Conservation (phyloP, 2,797 vertebrate species). For the Myotis planiceps region DNA sequence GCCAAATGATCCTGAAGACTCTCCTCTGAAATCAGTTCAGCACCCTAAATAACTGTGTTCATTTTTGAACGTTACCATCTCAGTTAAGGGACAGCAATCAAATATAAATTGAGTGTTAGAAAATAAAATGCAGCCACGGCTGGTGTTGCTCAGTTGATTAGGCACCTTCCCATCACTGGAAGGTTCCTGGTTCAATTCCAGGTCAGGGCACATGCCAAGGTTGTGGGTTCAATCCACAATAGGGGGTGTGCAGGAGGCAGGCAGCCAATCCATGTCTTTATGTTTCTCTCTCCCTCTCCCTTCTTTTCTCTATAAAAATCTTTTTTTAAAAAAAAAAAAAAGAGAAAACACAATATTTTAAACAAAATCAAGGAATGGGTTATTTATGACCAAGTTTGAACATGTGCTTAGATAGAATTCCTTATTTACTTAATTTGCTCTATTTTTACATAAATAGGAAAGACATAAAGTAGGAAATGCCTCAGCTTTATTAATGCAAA, state of each 20-base stretch:
- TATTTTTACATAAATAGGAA: background rate
- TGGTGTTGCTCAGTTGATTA: background rate
- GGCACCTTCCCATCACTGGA: background rate
- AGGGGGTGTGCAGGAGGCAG: background rate
- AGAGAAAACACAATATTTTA: background rate
- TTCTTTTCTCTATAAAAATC: background rate
- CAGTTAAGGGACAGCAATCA: background rate
- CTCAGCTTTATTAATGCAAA: conserved; percentile 81
- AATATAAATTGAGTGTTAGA: background rate
- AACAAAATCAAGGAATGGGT: conserved; percentile 5
- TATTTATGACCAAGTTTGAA: conserved; percentile 16
- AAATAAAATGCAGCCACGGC: background rate
- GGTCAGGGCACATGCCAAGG: background rate
- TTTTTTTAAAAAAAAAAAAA: background rate
- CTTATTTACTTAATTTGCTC: background rate
- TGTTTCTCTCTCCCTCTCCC: background rate
- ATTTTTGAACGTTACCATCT: background rate
- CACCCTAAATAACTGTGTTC: background rate
- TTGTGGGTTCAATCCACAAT: background rate
- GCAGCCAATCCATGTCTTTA: background rate
- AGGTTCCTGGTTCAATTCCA: background rate
- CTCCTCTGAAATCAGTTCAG: background rate
- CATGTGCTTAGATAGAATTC: background rate
- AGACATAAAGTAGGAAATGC: conserved; percentile 67
- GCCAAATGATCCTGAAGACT: background rate